Evolutionary conservation across 2,113 vertebrate species (phyloP).

Genomic region (Mormyrus iriodes): DNA sequence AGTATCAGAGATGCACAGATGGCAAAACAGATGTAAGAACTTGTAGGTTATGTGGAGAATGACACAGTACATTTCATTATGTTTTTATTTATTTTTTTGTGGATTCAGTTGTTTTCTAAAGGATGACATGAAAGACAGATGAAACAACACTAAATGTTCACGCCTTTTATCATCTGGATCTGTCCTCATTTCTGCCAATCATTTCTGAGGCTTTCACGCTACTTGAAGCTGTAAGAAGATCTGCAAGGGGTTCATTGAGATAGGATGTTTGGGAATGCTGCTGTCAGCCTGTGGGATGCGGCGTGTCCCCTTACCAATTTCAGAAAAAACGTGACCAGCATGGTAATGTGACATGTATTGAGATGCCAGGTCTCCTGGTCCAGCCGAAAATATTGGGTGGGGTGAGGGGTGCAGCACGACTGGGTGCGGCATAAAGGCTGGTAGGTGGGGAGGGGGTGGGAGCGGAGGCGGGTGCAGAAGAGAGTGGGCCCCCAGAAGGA

Average conservation of each 20-base stretch:
- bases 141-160: background rate
- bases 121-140: background rate
- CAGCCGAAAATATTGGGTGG: slow-evolving; percentile 78
- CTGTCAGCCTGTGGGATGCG: background rate
- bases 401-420: slow-evolving; percentile 85
- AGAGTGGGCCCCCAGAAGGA: slow-evolving; percentile 84
- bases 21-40: background rate
- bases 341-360: slow-evolving; percentile 94
- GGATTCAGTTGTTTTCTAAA: background rate
- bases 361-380: slow-evolving; percentile 78
- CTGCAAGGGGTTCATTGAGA: background rate
- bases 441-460: slow-evolving; percentile 79
- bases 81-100: background rate
- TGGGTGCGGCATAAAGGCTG: slow-evolving; percentile 87
- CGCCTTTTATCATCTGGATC: background rate
- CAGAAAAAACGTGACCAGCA: slow-evolving; percentile 84
- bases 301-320: slow-evolving; percentile 72
- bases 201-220: background rate
- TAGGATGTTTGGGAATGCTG: background rate
- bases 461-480: slow-evolving; percentile 85
- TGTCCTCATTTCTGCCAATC: background rate
- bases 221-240: background rate
- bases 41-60: background rate
- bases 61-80: background rate
- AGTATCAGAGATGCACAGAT: background rate